These are phyloP conservation scores for Apolygus lucorum DNA, from an alignment of 1,140 invertebrate species.

Conservation along the genomic window DNA sequence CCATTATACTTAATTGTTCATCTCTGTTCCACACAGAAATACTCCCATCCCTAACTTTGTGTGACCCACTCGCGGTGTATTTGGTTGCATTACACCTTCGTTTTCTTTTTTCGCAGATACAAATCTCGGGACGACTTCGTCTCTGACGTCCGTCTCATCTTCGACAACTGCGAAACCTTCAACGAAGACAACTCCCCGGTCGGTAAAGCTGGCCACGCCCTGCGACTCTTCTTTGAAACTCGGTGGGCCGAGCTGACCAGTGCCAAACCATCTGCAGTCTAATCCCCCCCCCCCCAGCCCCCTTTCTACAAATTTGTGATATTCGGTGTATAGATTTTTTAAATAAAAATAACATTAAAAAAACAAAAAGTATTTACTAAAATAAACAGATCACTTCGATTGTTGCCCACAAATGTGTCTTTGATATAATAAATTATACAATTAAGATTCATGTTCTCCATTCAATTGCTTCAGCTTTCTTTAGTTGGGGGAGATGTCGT, in stretches of 20 bases:
- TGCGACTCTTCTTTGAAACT: slow-evolving; percentile 84
- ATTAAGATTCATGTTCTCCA: neutral
- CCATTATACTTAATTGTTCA: no score
- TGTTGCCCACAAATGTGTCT: neutral
- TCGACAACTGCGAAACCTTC: slow-evolving; percentile 94
- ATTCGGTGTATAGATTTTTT: slow-evolving; percentile 3
- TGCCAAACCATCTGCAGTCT: slow-evolving; percentile 18
- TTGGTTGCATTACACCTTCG: no score
- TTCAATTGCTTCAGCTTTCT: neutral
- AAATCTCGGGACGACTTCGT: slow-evolving; percentile 82
- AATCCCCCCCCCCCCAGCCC: neutral
- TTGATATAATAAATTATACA: neutral
- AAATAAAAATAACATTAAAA: neutral
- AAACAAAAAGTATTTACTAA: neutral
- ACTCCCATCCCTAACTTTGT: no score
- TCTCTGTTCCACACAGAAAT: no score
- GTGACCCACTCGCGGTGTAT: no score
- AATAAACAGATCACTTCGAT: neutral
- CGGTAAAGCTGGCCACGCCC: slow-evolving; percentile 83
- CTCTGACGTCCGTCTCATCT: slow-evolving; percentile 81
- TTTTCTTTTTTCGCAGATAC: slow-evolving; percentile 59
- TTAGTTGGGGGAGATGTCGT: no score
- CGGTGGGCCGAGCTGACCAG: slow-evolving; percentile 62
- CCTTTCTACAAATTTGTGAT: slow-evolving; percentile 1
- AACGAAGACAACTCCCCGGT: slow-evolving; percentile 96